Base-by-base conservation (phyloP, 2,888 invertebrate genomes). In the Phorcus lineatus region DNA sequence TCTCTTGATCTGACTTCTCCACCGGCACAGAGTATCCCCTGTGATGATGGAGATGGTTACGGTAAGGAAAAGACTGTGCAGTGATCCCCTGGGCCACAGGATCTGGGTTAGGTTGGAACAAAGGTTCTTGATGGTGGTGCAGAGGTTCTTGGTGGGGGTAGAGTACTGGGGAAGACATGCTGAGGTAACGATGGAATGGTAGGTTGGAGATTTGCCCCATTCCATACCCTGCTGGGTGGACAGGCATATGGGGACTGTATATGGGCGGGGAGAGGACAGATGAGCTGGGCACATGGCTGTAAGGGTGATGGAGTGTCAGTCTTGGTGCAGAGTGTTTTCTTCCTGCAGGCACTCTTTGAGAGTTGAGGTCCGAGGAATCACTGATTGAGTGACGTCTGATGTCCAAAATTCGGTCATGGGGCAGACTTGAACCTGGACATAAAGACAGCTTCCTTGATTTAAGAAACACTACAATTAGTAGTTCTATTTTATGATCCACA, bases 91-190 rank as follows among this genome's bases (percentile, higher is more conserved):
- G 16, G 28, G 24, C 22, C 28, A 17, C 28, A 16, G 62, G 57
- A 7, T 36, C 36, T 36, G 36, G 36, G 36, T 36, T 2, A 7
- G 36, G 36, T 2, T 36, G 36, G 36, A 36, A 7, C 2, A 36
- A 36, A 1, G 57, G 19, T 24, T 24, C 22, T 17, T 67, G 67
- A n/a, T 67, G 28, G 13, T 2, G 16, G 28, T 24, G 31, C 16
- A n/a, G 67, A 36, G 36, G 47, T 47, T 47, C 47, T 11, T 4
- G 47, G 11, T 47, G 47, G 47, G 47, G 47, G 19, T 70, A 70
- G 31, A 70, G 40, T 31, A 70, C 70, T 6, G 70, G 70, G n/a
- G 70, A 36, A n/a, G 70, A 70, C 17, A 36, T 36, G 70, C 70
- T 70, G 31, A 70, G 28, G 70, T 31, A 40, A 17, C 40, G 36